phyloP scores from a whole-genome alignment of 2,797 vertebrate species.

The Anableps anableps region DNA sequence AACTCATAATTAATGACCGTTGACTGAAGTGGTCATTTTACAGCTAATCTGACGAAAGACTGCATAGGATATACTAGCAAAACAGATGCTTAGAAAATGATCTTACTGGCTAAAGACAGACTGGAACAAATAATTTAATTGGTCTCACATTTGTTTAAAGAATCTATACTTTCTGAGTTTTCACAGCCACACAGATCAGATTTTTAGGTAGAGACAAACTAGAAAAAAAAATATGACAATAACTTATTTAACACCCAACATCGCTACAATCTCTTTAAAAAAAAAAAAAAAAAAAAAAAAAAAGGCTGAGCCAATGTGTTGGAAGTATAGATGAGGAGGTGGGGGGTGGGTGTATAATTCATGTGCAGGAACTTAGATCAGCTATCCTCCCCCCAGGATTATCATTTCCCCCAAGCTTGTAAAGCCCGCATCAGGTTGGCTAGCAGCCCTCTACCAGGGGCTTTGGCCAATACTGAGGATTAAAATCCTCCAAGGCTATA shows the following conservation, averaged over 20 bases:
- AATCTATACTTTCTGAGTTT: not conserved
- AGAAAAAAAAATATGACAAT: not conserved
- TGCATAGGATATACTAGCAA: not conserved
- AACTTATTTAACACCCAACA: not conserved
- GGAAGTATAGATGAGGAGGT: constrained; percentile 6
- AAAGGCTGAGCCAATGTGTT: not conserved
- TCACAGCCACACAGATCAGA: not conserved
- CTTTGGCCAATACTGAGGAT: constrained; percentile 79
- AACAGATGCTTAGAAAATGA: not conserved
- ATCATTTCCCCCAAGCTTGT: constrained; percentile 62
- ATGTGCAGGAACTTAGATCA: constrained; percentile 57
- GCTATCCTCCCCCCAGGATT: constrained; percentile 55
- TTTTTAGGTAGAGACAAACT: not conserved
- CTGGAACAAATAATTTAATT: not conserved
- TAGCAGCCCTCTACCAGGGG: constrained; percentile 67
- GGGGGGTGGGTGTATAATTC: constrained; percentile 12
- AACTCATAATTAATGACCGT: not conserved
- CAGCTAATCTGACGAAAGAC: not conserved
- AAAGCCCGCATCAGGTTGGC: constrained; percentile 71
- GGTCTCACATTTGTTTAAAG: not conserved
- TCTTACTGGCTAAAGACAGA: not conserved
- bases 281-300: not conserved
- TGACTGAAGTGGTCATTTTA: not conserved
- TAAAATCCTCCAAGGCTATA: constrained; percentile 81
- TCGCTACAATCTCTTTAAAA: not conserved